These are phyloP conservation scores for Lasioglossum pauxillum DNA, from an alignment of 2,888 invertebrate genomes.

Conservation along the genomic window DNA sequence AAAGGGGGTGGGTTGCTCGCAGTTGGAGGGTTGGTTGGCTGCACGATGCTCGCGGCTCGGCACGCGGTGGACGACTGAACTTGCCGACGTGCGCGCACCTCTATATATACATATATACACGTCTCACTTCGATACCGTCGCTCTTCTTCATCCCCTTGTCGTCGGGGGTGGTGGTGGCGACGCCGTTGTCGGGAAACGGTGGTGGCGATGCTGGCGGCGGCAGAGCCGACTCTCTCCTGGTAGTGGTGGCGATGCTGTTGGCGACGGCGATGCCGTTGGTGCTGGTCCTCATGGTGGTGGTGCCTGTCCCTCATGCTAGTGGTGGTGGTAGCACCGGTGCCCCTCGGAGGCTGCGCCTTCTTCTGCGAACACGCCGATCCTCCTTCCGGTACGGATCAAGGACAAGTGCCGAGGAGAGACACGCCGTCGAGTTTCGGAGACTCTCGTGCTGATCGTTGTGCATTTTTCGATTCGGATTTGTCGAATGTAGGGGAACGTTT, in stretches of 20 bases:
- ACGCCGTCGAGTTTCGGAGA: background rate
- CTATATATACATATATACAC: slow-evolving; percentile 75
- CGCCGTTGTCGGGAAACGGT: slow-evolving; percentile 43
- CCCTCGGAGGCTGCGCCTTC: slow-evolving; percentile 75
- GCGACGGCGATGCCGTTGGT: slow-evolving; percentile 20
- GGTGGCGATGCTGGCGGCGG: slow-evolving; percentile 51
- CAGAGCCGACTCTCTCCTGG: slow-evolving; percentile 17
- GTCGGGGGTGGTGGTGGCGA: slow-evolving; percentile 68
- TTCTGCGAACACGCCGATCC: slow-evolving; percentile 59
- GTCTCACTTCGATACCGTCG: slow-evolving; percentile 74
- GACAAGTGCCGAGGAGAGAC: slow-evolving; percentile 12
- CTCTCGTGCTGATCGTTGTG: background rate
- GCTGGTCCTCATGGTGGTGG: slow-evolving; percentile 22
- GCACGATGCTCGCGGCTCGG: slow-evolving; percentile 77
- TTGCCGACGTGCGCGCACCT: slow-evolving; percentile 79
- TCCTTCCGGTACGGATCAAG: slow-evolving; percentile 51
- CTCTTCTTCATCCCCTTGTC: slow-evolving; percentile 76
- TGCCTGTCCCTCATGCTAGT: slow-evolving; percentile 14
- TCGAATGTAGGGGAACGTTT: background rate
- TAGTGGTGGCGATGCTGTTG: slow-evolving; percentile 35
- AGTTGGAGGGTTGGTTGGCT: slow-evolving; percentile 62
- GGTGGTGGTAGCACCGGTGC: slow-evolving; percentile 20
- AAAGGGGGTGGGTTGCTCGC: slow-evolving; percentile 21
- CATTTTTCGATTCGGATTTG: background rate
- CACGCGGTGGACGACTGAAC: slow-evolving; percentile 80